Conservation (phyloP, 1,140 invertebrate genomes). For the Orchestia grillus region DNA sequence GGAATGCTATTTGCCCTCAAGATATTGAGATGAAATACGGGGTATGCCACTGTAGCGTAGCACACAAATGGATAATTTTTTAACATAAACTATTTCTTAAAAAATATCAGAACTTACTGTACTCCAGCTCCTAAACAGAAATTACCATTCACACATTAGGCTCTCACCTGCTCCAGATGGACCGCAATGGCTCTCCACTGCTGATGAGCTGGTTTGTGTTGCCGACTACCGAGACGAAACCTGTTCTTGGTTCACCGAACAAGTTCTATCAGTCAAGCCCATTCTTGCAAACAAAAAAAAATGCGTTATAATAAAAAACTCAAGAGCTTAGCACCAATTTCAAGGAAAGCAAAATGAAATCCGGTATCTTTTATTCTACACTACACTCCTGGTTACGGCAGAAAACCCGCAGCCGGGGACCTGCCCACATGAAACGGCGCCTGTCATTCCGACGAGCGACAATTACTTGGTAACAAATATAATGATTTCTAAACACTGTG, state of each 20-base stretch:
- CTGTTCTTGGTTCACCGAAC: not conserved
- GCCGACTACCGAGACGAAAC: not conserved
- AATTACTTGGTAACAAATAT: no score
- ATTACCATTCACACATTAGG: not conserved
- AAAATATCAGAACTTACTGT: not conserved
- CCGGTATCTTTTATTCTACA: not conserved
- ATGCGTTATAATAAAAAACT: not conserved
- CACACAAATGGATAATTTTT: not conserved
- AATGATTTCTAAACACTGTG: no score
- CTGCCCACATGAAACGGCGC: no score
- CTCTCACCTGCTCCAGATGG: not conserved
- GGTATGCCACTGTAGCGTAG: not conserved
- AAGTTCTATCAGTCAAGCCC: not conserved
- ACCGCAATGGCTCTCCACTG: not conserved
- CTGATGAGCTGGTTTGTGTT: not conserved
- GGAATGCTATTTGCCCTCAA: not conserved
- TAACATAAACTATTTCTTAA: not conserved
- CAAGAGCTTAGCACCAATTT: not conserved
- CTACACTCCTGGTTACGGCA: no score
- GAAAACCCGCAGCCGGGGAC: no score
- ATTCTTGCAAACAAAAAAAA: not conserved
- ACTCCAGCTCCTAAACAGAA: not conserved
- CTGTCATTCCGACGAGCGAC: no score
- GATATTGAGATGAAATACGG: not conserved
- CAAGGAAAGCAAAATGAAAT: not conserved